These are phyloP conservation scores for Accipiter virgatus DNA, from an alignment of 2,113 vertebrate species.

Conservation along the genomic window DNA sequence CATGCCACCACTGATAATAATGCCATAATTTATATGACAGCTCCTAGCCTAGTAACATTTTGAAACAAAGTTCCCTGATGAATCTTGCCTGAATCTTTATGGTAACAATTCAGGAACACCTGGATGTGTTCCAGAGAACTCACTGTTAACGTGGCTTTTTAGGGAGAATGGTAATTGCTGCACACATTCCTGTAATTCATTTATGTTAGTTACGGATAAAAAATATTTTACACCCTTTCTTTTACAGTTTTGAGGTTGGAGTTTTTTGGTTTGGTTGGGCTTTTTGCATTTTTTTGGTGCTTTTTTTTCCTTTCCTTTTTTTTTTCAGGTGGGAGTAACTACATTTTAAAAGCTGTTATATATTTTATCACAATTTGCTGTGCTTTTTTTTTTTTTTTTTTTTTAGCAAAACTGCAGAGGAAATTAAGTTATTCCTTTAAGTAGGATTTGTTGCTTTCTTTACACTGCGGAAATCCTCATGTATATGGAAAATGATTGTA, in stretches of 20 bases:
- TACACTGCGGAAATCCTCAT: background rate
- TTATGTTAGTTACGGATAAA: background rate
- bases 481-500: background rate
- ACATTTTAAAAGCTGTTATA: background rate
- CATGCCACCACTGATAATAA: background rate
- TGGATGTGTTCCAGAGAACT: background rate
- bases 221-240: background rate
- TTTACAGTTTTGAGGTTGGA: background rate
- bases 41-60: background rate
- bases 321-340: background rate
- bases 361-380: background rate
- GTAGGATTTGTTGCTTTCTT: background rate
- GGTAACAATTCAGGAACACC: background rate
- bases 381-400: background rate
- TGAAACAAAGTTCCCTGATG: background rate
- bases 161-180: background rate
- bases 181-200: background rate
- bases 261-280: rapidly evolving
- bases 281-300: background rate
- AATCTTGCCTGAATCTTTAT: background rate
- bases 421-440: background rate
- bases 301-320: background rate
- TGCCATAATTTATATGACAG: background rate
- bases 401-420: background rate
- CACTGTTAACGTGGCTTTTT: background rate